Evolutionary conservation across 2,797 vertebrate species (phyloP).

Genomic region (Rhabdomys pumilio): DNA sequence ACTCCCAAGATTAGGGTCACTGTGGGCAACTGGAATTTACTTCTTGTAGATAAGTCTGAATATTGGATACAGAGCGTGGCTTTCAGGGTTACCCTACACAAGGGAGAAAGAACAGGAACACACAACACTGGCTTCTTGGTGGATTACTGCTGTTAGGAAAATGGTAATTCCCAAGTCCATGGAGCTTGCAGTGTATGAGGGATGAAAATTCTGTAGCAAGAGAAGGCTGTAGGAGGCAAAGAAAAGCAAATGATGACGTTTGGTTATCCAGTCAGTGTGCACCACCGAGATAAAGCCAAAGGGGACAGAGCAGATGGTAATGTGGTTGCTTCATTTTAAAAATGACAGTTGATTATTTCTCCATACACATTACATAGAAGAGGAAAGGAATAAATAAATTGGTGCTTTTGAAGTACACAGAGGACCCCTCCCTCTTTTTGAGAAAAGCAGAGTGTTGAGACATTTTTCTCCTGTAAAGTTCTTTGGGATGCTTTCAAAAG

Average conservation of each 20-base stretch:
- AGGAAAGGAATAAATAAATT: conserved; percentile 23
- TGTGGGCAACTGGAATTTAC: neutral
- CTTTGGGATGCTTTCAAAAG: neutral
- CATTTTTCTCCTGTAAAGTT: neutral
- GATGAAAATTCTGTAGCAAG: neutral
- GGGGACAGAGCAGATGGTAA: conserved; percentile 41
- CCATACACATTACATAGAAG: conserved; percentile 38
- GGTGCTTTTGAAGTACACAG: conserved; percentile 34
- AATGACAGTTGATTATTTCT: neutral
- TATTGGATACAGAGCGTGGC: neutral
- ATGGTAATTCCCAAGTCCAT: neutral
- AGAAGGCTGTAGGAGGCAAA: conserved; percentile 45
- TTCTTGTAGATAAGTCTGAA: neutral
- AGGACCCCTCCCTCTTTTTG: neutral
- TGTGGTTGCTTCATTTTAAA: neutral
- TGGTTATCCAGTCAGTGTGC: conserved; percentile 20
- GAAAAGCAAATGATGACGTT: conserved; percentile 55
- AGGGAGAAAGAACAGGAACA: neutral
- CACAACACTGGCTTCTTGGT: neutral
- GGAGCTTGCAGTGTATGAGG: neutral
- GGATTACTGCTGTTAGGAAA: neutral
- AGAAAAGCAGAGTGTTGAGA: neutral
- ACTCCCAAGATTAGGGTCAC: neutral
- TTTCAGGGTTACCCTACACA: neutral
- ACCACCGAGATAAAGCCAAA: conserved; percentile 17